Evolutionary conservation across 1,140 invertebrate genomes (phyloP).

Genomic region (Bombus fervidus): DNA sequence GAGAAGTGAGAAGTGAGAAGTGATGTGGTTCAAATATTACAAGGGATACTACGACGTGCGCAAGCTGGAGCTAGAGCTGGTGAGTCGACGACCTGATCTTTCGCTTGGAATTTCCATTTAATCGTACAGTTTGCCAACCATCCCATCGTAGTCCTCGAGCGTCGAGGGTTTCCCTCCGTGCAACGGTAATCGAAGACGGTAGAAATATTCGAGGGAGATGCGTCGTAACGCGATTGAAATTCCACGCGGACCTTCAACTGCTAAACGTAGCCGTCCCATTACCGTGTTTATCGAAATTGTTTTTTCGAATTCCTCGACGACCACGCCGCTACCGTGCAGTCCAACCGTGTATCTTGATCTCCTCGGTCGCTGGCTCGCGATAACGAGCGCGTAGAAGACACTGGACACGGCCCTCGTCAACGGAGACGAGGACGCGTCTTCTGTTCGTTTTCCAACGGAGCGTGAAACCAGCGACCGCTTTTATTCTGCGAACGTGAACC

Average conservation of each 20-base stretch:
- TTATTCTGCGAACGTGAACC: not conserved
- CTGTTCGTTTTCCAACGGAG: slow-evolving; percentile 2
- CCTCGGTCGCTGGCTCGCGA: slow-evolving; percentile 20
- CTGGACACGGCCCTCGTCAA: slow-evolving; percentile 10
- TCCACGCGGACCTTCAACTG: slow-evolving; percentile 36
- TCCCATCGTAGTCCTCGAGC: no score
- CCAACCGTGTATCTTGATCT: slow-evolving; percentile 18
- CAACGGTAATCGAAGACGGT: not conserved
- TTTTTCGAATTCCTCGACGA: slow-evolving; percentile 42
- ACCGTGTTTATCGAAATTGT: slow-evolving; percentile 42
- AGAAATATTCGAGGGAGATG: no score
- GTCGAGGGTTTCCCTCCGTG: not conserved
- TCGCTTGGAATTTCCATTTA: not conserved
- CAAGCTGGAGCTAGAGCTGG: slow-evolving; percentile 72
- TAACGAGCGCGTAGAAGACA: slow-evolving; percentile 33
- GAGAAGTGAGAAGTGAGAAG: slow-evolving; percentile 51
- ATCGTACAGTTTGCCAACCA: not conserved
- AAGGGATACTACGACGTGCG: slow-evolving; percentile 77
- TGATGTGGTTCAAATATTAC: slow-evolving; percentile 78
- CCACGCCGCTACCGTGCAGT: not conserved
- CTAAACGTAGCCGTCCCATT: slow-evolving; percentile 17
- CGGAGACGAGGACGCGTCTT: not conserved
- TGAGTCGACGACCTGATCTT: slow-evolving; percentile 56
- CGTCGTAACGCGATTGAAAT: slow-evolving; percentile 34
- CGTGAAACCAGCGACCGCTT: slow-evolving; percentile 23